A percentile compares a stretch with the other conserved stretches of the same genome.
phyloP scores from a whole-genome alignment of 2,888 invertebrate species.

The Ceraclea dissimilis region DNA sequence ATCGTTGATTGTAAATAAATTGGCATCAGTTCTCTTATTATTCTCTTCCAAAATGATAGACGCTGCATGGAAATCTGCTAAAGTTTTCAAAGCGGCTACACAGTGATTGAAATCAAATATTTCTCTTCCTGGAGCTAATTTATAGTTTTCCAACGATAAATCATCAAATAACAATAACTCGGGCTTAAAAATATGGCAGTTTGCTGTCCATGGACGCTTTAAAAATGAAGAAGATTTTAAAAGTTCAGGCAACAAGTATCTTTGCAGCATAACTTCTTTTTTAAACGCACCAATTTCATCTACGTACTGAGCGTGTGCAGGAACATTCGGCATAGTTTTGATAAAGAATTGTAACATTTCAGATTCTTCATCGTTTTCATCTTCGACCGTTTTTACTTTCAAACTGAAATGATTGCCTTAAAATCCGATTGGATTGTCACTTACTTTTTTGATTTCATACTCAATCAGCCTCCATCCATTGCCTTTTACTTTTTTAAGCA shows the following conservation, averaged over 20 bases:
- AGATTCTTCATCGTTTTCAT: constrained; percentile 11
- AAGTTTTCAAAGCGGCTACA: constrained; percentile 38
- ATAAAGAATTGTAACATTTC: constrained; percentile 27
- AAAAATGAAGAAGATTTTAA: constrained; percentile 22
- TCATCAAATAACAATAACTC: constrained; percentile 42
- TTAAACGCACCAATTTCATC: constrained; percentile 26
- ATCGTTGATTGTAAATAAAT: constrained; percentile 28
- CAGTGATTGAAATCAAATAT: constrained; percentile 43
- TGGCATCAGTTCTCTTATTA: constrained; percentile 19
- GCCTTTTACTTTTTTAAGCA: constrained; percentile 24
- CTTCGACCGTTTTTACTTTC: constrained; percentile 23
- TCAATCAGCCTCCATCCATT: constrained; percentile 8
- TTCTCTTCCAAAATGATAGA: constrained; percentile 46
- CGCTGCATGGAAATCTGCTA: constrained; percentile 47
- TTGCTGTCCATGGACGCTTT: constrained; percentile 28
- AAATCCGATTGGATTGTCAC: constrained; percentile 27
- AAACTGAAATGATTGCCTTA: constrained; percentile 29
- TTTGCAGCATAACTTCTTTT: constrained; percentile 31
- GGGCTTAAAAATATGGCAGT: constrained; percentile 29
- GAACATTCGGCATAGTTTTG: constrained; percentile 27
- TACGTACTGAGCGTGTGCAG: constrained; percentile 23
- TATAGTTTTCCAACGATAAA: constrained; percentile 27
- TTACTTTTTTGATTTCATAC: constrained; percentile 10
- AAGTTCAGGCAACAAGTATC: constrained; percentile 29
- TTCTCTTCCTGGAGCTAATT: constrained; percentile 14